These are phyloP conservation scores for Bellardia pandia DNA, from an alignment of 2,888 invertebrate species.

Conservation along the genomic window DNA sequence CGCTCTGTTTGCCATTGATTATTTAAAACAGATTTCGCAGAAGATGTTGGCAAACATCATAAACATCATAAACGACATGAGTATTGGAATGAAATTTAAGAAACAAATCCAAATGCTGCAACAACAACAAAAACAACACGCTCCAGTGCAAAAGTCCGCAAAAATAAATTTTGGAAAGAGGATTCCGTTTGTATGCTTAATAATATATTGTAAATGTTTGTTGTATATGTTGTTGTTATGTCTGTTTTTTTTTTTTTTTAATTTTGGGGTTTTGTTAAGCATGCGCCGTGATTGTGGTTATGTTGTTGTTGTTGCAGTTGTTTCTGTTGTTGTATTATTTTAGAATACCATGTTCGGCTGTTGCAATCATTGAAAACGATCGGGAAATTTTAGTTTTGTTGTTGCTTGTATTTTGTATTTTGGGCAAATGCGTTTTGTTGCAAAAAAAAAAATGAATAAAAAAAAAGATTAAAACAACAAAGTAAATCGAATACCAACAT, in stretches of 20 bases:
- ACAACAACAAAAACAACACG: conserved; percentile 12
- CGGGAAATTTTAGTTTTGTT: conserved; percentile 59
- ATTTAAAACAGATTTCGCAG: conserved; percentile 74
- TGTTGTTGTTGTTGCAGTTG: conserved; percentile 31
- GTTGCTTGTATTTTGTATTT: conserved; percentile 46
- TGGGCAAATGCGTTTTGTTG: conserved; percentile 68
- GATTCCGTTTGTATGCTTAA: conserved; percentile 50
- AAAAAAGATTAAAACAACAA: conserved; percentile 33
- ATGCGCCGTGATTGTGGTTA: conserved; percentile 71
- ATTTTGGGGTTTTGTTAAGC: conserved; percentile 65
- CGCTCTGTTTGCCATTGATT: conserved; percentile 68
- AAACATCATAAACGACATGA: conserved; percentile 75
- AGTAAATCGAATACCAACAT: conserved; percentile 63
- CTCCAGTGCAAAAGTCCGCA: background rate
- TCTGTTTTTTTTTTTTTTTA: background rate
- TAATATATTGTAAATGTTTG: conserved; percentile 9
- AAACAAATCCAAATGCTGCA: conserved; percentile 47
- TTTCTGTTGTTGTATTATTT: conserved; percentile 58
- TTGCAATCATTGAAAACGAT: conserved; percentile 68
- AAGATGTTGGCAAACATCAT: conserved; percentile 75
- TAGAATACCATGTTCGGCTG: conserved; percentile 70
- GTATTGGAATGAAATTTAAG: conserved; percentile 68
- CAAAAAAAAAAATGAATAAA: conserved; percentile 1
- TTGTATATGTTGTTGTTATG: conserved; percentile 15
- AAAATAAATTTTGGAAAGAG: conserved; percentile 54